Base-by-base conservation (phyloP, 2,888 invertebrate genomes). In the Melanostoma scalare region DNA sequence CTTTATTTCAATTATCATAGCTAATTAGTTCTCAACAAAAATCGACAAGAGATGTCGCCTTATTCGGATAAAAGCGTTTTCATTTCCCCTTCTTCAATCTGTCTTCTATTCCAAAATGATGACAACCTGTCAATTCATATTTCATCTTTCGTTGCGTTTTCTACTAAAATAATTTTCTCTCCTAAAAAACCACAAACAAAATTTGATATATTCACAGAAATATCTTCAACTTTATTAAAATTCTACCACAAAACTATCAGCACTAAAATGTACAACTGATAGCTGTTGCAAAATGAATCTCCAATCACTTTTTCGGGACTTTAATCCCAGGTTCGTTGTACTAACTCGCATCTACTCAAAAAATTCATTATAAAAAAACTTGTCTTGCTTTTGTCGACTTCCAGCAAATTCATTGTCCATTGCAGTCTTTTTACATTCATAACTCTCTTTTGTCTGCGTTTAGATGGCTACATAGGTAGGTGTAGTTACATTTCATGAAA, bases 381-480 rank as follows among this genome's bases (percentile, higher is more conserved):
- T 40, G 5, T 9, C 1, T 40, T 4, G 38, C 38, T 50, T 36
- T 3, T 72, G 3, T 36, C 52, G 0, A 6, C 30, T 93, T 94
- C 77, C 94, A 99, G 99, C 93, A 99, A 99, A 93, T 99, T 99
- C 92, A 94, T 99, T 87, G 98, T 99, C 60, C 98, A 99, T 92
- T 94, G 95, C 88, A 98, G 97, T 92, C 93, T 99, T 87, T 94
- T 98, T 90, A 93, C 96, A 87, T 99, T 99, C 92, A 96, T 97
- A 78, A 94, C 96, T 81, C 93, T 99, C 86, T 95, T 99, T 91
- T 96, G 98, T 9, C 93, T 99, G 88, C 94, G 96, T 88, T 93
- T 98, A 87, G 99, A 99, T 92, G 95, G 95, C 85, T 94, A 94
- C 80, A 95, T 97, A 89, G 90, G 91, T 91, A 86, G 87, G 86